A percentile compares a stretch with the other conserved stretches of the same genome.
Evolutionary conservation across 1,140 invertebrate genomes (phyloP).

Genomic region (Drosophila nikananu): DNA sequence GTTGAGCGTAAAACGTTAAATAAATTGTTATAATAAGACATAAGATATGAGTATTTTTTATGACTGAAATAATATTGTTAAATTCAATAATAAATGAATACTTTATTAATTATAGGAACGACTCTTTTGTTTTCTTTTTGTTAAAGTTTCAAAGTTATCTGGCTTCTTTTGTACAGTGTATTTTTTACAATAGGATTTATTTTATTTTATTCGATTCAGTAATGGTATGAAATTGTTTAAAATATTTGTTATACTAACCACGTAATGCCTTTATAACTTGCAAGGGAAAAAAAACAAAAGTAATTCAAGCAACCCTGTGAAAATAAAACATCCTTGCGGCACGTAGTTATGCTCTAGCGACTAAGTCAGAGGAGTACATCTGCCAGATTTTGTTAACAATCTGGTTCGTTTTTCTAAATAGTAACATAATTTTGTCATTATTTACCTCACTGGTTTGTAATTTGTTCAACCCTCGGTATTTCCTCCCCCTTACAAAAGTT

Average conservation of each 20-base stretch:
- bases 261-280: not conserved
- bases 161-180: not conserved
- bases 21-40: too few relatives aligned
- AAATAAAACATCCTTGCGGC: constrained; percentile 13
- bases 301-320: constrained; percentile 39
- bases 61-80: too few relatives aligned
- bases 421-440: constrained; percentile 83
- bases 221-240: not conserved
- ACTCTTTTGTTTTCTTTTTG: too few relatives aligned
- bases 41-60: too few relatives aligned
- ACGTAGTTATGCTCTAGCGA: constrained; percentile 42
- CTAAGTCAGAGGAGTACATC: constrained; percentile 63
- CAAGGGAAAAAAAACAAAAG: not conserved
- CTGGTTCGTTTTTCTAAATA: constrained; percentile 74
- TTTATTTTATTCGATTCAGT: not conserved
- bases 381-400: constrained; percentile 77
- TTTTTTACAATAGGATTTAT: not conserved
- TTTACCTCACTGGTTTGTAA: constrained; percentile 81
- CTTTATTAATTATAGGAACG: too few relatives aligned
- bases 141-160: too few relatives aligned
- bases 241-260: not conserved
- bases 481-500: constrained; percentile 22
- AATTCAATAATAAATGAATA: too few relatives aligned
- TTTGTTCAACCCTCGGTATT: constrained; percentile 70
- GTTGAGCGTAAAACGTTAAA: too few relatives aligned